Conservation (phyloP, 2,113 vertebrate genomes). For the Probosciger aterrimus region DNA sequence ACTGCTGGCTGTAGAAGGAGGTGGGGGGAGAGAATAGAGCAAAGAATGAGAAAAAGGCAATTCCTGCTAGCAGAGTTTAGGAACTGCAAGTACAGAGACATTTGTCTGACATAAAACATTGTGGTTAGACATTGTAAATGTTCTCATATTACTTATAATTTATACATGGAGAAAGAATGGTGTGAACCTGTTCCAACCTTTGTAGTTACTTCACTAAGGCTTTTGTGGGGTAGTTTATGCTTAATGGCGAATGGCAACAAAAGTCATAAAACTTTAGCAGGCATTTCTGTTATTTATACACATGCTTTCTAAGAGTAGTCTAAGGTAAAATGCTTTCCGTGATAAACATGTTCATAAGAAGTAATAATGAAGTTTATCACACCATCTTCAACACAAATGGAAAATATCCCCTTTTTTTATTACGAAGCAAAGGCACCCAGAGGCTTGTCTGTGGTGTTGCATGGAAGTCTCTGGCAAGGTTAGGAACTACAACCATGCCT, state of each 20-base stretch:
- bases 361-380: background rate
- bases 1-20: slow-evolving; percentile 2
- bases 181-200: slow-evolving; percentile 48
- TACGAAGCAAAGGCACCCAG: background rate
- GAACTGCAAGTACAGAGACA: slow-evolving; percentile 45
- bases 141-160: slow-evolving; percentile 62
- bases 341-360: background rate
- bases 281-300: slow-evolving; percentile 34
- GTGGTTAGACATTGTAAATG: slow-evolving; percentile 54
- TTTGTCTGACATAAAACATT: slow-evolving; percentile 54
- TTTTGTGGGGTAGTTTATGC: slow-evolving; percentile 17
- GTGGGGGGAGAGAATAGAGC: background rate
- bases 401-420: background rate
- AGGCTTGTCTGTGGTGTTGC: background rate
- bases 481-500: background rate
- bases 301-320: background rate
- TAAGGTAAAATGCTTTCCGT: background rate
- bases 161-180: slow-evolving; percentile 42
- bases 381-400: background rate
- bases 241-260: slow-evolving; percentile 20
- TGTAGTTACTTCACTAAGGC: slow-evolving; percentile 1
- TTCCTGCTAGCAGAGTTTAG: slow-evolving; percentile 17
- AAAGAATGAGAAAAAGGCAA: slow-evolving; percentile 23
- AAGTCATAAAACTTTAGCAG: slow-evolving; percentile 28
- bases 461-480: background rate